Conservation (phyloP, 30 jellyfish, hydroid and myxozoan species). For the Catostylus mosaicus region DNA sequence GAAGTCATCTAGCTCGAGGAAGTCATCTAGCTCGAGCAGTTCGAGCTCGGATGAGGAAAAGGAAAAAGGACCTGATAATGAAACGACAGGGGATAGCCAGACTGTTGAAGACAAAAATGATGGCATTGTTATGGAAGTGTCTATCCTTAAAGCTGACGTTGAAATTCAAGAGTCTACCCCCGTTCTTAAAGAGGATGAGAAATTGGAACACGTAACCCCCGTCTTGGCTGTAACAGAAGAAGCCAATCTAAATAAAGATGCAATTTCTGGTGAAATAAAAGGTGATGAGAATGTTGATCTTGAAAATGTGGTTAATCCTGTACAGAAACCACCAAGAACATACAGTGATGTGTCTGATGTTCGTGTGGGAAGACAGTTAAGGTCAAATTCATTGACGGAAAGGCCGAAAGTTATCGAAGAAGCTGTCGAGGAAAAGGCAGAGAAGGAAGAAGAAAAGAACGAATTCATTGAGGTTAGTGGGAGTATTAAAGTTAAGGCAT, state of each 20-base stretch:
- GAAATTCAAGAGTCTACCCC: too few species aligned
- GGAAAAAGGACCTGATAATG: constrained; percentile 15
- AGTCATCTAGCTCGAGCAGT: constrained; percentile 35
- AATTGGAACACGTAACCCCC: constrained; percentile 31
- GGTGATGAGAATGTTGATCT: constrained; percentile 12
- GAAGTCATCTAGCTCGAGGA: constrained; percentile 10
- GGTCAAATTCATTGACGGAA: constrained; percentile 8
- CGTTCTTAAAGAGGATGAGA: not conserved
- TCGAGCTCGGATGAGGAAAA: constrained; percentile 45
- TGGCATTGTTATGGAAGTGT: not conserved
- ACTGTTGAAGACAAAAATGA: not conserved
- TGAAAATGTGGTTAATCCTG: constrained; percentile 34
- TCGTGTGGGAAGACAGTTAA: constrained; percentile 7
- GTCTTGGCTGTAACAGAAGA: constrained; percentile 5
- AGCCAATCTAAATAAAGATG: not conserved
- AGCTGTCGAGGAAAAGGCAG: not conserved
- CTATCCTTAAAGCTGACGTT: not conserved
- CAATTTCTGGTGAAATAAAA: not conserved
- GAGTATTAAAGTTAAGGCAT: not conserved
- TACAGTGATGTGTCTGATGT: constrained; percentile 35
- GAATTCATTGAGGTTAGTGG: constrained; percentile 5
- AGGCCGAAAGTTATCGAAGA: constrained; percentile 3
- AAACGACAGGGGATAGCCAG: not conserved
- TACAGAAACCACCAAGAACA: constrained; percentile 61
- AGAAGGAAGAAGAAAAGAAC: constrained; percentile 10